These are phyloP conservation scores for Eucidaris tribuloides DNA, from an alignment of 35 echinoderm and acorn worm species.

Conservation along the genomic window DNA sequence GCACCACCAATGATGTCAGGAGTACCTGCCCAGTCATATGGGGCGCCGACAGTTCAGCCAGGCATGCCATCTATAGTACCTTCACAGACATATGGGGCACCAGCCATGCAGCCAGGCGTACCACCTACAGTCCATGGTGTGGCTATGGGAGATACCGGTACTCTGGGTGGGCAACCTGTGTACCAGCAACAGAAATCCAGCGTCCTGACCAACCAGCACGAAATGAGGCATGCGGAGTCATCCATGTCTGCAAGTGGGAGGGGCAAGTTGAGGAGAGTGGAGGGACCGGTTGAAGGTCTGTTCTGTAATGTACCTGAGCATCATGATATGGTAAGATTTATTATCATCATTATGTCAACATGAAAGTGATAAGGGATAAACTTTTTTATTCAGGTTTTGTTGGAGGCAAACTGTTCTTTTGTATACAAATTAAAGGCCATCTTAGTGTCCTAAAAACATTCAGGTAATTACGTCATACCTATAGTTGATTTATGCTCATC, in stretches of 20 bases:
- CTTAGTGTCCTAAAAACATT: no score
- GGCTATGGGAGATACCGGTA: not conserved
- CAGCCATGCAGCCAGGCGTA: not conserved
- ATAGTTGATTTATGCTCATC: no score
- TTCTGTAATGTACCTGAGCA: slow-evolving; percentile 99
- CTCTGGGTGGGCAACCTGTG: not conserved
- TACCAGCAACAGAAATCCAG: not conserved
- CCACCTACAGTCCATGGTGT: not conserved
- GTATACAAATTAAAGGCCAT: no score
- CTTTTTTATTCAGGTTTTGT: no score
- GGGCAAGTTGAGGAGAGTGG: slow-evolving; percentile 15
- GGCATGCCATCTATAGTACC: not conserved
- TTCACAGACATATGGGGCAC: not conserved
- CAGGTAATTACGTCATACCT: no score
- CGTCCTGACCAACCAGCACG: no score
- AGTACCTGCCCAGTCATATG: no score
- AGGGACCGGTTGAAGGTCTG: slow-evolving; percentile 40
- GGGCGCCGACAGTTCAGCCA: no score
- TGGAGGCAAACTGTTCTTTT: no score
- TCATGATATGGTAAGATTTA: slow-evolving; percentile 91
- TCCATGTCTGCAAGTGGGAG: not conserved
- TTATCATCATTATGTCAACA: no score
- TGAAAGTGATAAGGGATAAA: no score
- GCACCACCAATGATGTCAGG: not conserved
- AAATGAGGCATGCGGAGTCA: no score